Evolutionary conservation across 2,797 vertebrate genomes (phyloP), one percentile per base, ranked within the genome.

Genomic region (Oreochromis mossambicus): DNA sequence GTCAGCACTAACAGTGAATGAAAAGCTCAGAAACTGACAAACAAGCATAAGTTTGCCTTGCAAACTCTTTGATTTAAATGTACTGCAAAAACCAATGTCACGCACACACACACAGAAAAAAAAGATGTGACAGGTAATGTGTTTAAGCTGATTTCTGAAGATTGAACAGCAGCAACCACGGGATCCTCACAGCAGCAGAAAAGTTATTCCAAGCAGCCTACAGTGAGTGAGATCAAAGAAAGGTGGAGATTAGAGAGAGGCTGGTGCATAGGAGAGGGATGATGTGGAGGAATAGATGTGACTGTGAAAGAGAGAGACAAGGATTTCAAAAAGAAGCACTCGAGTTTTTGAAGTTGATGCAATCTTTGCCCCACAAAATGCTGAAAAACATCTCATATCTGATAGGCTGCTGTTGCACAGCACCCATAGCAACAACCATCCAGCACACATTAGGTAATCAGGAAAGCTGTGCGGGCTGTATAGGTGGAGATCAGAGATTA

Each of bases 341-440:
- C 21, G 26, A 77, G 63, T 83, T 88, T 50, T 81, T 85, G 38
- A 91, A 88, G 82, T 83, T 87, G 79, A 87, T 83, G 83, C 24
- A 88, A 82, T 91, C 84, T 82, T 81, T 84, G 86, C 90, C 88
- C 21, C 29, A 46, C 85, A 88, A 84, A 12, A 79, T 70, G 61
- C 56, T 5, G 4, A 80, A 81, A 79, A 88, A 82, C 15, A 9
- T 77, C 82, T 82, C 10, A 29, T 11, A 80, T 48, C 80, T 88
- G 80, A 94, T 91, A 78, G 93, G 90, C 24, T 2, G 50, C 77
- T 46, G 80, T 89, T 82, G 50, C 61, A 26, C 7, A 4, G 92
- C 89, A 91, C 52, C 93, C 91, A 93, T 93, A 81, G 93, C 92
- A 95, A 95, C 94, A 91, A 77, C 68, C 90, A 85, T 76, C 86